phyloP scores from a whole-genome alignment of 2,113 vertebrate species.

The Prunella fulvescens region DNA sequence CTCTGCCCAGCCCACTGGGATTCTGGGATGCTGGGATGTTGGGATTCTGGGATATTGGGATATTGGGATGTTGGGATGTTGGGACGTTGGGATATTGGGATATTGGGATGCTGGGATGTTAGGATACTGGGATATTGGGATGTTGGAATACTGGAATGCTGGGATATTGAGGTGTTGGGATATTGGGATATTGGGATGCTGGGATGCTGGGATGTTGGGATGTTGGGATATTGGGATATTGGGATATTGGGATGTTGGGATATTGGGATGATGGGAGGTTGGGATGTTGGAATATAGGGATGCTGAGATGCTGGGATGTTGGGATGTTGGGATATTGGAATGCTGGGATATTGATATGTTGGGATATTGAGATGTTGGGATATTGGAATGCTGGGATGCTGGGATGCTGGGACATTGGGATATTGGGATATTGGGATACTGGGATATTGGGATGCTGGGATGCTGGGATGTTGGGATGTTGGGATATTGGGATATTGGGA shows the following conservation, averaged over 20 bases:
- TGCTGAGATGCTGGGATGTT: not conserved
- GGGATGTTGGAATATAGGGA: rapidly evolving
- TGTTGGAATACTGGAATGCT: rapidly evolving
- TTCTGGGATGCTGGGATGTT: not conserved
- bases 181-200: rapidly evolving
- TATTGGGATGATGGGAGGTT: rapidly evolving
- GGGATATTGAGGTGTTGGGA: not conserved
- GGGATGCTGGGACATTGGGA: too few relatives aligned
- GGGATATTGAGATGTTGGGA: too few relatives aligned
- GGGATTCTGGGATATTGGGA: rapidly evolving
- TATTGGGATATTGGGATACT: too few relatives aligned
- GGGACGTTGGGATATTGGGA: rapidly evolving
- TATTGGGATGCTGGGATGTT: rapidly evolving
- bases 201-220: rapidly evolving
- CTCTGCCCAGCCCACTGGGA: rapidly evolving
- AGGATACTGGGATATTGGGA: not conserved
- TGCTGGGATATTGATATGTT: rapidly evolving
- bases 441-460: too few relatives aligned
- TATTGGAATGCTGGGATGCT: too few relatives aligned
- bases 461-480: too few relatives aligned
- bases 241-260: rapidly evolving
- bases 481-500: too few relatives aligned
- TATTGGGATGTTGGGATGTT: rapidly evolving
- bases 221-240: rapidly evolving
- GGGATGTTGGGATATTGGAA: too few relatives aligned